Percentiles rank a stretch among this genome's conserved stretches.
These are phyloP conservation scores for Nymphalis c-album DNA, from an alignment of 2,888 invertebrate species.

Conservation along the genomic window DNA sequence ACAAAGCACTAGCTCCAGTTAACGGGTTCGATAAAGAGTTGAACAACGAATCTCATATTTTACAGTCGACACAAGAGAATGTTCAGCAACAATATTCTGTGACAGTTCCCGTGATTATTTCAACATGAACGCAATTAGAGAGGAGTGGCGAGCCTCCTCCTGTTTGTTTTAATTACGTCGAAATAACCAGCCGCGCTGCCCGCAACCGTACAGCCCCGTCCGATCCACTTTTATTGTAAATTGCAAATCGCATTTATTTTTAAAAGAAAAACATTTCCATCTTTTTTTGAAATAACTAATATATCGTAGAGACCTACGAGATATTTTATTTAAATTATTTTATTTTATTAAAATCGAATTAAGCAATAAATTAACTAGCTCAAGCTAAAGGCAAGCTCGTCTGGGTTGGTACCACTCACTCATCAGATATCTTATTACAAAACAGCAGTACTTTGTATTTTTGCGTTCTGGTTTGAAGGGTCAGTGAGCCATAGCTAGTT, in stretches of 20 bases:
- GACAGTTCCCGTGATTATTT: slow-evolving; percentile 73
- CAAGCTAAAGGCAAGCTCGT: no score
- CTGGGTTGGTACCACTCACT: no score
- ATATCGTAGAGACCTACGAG: not conserved
- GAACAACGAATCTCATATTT: not conserved
- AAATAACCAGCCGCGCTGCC: slow-evolving; percentile 63
- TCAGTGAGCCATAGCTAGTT: no score
- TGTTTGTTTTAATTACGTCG: slow-evolving; percentile 80
- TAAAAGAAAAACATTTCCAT: slow-evolving; percentile 38
- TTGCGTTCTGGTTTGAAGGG: no score
- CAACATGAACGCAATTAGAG: slow-evolving; percentile 78
- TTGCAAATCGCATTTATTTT: slow-evolving; percentile 69
- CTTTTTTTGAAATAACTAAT: slow-evolving; percentile 6
- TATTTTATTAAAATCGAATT: no score
- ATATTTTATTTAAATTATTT: no score
- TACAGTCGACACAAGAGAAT: slow-evolving; percentile 12
- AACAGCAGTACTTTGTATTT: no score
- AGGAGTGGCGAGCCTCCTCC: slow-evolving; percentile 74
- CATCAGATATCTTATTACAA: no score
- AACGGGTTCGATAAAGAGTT: not conserved
- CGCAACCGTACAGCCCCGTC: slow-evolving; percentile 47
- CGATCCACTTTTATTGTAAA: slow-evolving; percentile 70
- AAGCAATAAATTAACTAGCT: no score
- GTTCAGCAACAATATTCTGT: slow-evolving; percentile 53
- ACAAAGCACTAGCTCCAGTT: slow-evolving; percentile 2